Evolutionary conservation across 2,888 invertebrate species (phyloP), one percentile per base, ranked within the genome.

Genomic region (Heliconius erato): DNA sequence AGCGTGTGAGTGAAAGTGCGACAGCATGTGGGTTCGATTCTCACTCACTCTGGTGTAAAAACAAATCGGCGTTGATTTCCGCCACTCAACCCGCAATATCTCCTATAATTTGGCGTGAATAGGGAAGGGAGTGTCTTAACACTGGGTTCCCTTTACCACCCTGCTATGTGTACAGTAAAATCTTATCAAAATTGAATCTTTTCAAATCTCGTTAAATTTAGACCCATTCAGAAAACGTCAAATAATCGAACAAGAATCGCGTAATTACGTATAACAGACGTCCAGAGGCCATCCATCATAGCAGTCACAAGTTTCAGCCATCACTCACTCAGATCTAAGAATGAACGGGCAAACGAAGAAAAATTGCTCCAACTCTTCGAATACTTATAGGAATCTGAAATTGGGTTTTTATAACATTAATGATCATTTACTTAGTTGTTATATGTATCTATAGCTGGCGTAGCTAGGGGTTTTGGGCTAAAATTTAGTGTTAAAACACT

Each of bases 281-380:
- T 65, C 28, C 16, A 26, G 71, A 35, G 59, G 19, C 74, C 74
- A 83, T 83, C 72, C 74, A 83, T 83, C 83, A 83, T 80, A 72
- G 44, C 82, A 72, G 65, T 83, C 44, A 74, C 65, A 72, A 80
- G 71, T 78, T 80, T 77, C 16, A 72, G 40, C 72, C 65, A 83
- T 80, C 80, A 83, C 77, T 83, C 80, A 82, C 74, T 2, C 54
- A 80, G 49, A 80, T 77, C 76, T 80, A 69, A 63, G 69, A 69
- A 81, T 76, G 40, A 76, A 76, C 44, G 44, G 72, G 49, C 44
- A 72, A 72, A 26, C 44, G 72, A 72, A 72, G 71, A 71, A 72
- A 72, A 72, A 63, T 76, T 63, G 76, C 14, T n/a, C 26, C 14
- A 78, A 68, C 68, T 54, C 67, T 40, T 59, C 35, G n/a, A 63